These are phyloP conservation scores for Bombus terrestris DNA, from an alignment of 1,140 invertebrate species.

Conservation along the genomic window DNA sequence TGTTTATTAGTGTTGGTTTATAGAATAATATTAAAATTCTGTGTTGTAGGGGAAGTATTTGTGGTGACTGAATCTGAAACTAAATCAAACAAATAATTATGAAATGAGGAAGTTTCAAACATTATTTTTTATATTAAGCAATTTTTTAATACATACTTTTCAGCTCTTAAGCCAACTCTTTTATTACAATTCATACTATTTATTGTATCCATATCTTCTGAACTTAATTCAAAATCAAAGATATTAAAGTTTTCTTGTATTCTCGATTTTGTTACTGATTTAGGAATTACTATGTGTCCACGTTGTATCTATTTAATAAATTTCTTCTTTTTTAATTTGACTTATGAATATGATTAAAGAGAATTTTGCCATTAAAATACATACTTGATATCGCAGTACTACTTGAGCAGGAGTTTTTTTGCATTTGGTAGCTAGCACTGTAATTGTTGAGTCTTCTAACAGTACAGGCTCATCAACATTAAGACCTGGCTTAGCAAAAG, in stretches of 20 bases:
- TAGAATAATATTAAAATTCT: too few relatives aligned
- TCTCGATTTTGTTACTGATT: constrained; percentile 6
- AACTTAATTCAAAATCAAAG: constrained; percentile 7
- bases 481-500: constrained; percentile 81
- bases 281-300: constrained; percentile 14
- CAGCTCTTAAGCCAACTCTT: neutral
- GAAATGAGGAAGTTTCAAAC: neutral
- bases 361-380: neutral
- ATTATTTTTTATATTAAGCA: neutral
- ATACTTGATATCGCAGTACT: constrained; percentile 80
- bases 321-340: neutral
- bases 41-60: constrained; percentile 1
- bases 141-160: neutral
- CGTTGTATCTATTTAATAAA: constrained; percentile 5
- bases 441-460: constrained; percentile 85
- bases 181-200: neutral
- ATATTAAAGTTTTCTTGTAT: constrained; percentile 10
- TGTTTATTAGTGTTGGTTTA: too few relatives aligned
- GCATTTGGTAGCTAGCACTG: constrained; percentile 85
- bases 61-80: neutral
- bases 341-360: neutral
- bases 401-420: constrained; percentile 88
- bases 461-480: constrained; percentile 69
- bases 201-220: neutral
- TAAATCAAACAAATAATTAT: neutral